These are phyloP conservation scores for Centropus bengalensis DNA, from an alignment of 2,113 vertebrate species.

Conservation along the genomic window DNA sequence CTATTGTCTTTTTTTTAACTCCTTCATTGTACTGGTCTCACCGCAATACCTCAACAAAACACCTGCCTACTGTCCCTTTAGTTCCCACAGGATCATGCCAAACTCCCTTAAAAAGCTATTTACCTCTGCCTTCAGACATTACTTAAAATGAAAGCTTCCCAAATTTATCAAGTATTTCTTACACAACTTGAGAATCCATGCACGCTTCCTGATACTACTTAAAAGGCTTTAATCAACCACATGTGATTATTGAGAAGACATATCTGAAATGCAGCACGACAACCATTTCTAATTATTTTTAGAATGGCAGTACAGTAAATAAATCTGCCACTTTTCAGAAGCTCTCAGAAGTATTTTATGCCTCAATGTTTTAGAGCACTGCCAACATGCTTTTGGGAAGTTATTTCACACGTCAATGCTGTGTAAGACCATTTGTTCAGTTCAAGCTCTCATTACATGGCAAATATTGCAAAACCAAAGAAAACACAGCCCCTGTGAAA, in stretches of 20 bases:
- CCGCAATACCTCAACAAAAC: background rate
- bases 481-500: background rate
- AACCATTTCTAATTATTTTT: background rate
- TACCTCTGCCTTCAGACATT: background rate
- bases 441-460: background rate
- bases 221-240: background rate
- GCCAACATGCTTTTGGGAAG: background rate
- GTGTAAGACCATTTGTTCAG: background rate
- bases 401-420: background rate
- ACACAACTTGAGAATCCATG: background rate
- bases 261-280: background rate
- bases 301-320: too few relatives aligned
- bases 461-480: background rate
- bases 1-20: background rate
- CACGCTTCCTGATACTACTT: background rate
- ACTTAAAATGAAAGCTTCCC: background rate
- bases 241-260: background rate
- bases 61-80: background rate
- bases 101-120: background rate
- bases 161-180: background rate
- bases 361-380: background rate
- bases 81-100: background rate
- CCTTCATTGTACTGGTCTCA: background rate
- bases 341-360: background rate
- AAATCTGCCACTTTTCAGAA: background rate